phyloP scores from a whole-genome alignment of 64 coral and sea anemone genomes.

The Actinia equina region DNA sequence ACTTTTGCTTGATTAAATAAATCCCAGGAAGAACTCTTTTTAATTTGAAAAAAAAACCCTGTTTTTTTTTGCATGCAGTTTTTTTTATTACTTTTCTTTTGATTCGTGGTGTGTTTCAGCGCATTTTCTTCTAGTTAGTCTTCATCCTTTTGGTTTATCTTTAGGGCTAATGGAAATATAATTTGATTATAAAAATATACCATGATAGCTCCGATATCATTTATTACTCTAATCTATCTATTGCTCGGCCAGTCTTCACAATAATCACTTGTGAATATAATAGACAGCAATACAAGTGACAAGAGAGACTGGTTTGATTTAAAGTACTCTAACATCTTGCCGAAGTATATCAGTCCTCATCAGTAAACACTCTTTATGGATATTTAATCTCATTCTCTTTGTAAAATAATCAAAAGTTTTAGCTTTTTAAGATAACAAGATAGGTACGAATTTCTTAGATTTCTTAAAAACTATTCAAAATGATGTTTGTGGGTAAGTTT shows the following conservation, averaged over 20 bases:
- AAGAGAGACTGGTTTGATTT: not conserved
- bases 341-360: not conserved
- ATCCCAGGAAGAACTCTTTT: not conserved
- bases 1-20: constrained; percentile 2
- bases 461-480: not conserved
- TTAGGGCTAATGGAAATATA: not conserved
- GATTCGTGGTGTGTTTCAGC: not conserved
- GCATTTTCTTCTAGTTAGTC: not conserved
- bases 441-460: not conserved
- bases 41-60: not conserved
- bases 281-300: not conserved
- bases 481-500: not conserved
- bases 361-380: not conserved
- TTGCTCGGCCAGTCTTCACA: not conserved
- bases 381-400: constrained; percentile 17
- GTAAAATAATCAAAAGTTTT: constrained; percentile 4
- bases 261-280: constrained; percentile 10
- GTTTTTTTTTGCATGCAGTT: not conserved
- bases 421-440: constrained; percentile 11
- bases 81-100: not conserved
- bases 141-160: not conserved
- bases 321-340: not conserved
- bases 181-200: constrained; percentile 13
- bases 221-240: constrained; percentile 4
- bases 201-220: constrained; percentile 7